These are phyloP conservation scores for Nasonovia ribisnigri DNA, from an alignment of 2,888 invertebrate genomes.

Conservation along the genomic window DNA sequence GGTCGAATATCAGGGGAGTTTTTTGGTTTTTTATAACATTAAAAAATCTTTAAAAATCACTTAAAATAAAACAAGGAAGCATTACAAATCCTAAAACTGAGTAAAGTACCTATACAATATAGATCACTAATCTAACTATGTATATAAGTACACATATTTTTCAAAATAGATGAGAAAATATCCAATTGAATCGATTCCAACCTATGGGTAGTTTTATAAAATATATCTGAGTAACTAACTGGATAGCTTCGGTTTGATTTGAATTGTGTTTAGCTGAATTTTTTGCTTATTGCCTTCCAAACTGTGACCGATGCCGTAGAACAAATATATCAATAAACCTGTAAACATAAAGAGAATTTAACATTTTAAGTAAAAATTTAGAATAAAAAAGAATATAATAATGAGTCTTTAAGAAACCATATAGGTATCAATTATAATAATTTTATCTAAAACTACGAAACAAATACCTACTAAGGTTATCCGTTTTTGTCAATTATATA, in stretches of 20 bases:
- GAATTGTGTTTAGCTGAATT: slow-evolving; percentile 6
- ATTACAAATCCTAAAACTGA: neutral
- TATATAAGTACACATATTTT: neutral
- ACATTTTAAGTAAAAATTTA: neutral
- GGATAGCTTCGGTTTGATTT: slow-evolving; percentile 32
- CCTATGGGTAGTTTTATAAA: neutral
- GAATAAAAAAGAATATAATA: neutral
- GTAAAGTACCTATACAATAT: neutral
- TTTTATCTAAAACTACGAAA: neutral
- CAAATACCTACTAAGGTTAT: neutral
- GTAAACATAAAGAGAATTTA: slow-evolving; percentile 67
- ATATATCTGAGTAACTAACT: neutral
- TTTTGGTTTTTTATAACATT: neutral
- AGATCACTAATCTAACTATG: neutral
- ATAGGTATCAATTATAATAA: neutral
- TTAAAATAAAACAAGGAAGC: neutral
- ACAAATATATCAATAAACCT: slow-evolving; percentile 89
- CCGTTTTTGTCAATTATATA: neutral
- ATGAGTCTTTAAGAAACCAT: neutral
- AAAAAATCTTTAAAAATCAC: neutral
- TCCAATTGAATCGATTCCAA: neutral
- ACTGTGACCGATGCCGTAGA: slow-evolving; percentile 86
- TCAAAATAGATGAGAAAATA: neutral
- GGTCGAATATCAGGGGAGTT: too few species aligned
- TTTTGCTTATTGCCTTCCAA: slow-evolving; percentile 72